Evolutionary conservation across 1,140 invertebrate species (phyloP).

Genomic region (Drosophila sturtevanti): DNA sequence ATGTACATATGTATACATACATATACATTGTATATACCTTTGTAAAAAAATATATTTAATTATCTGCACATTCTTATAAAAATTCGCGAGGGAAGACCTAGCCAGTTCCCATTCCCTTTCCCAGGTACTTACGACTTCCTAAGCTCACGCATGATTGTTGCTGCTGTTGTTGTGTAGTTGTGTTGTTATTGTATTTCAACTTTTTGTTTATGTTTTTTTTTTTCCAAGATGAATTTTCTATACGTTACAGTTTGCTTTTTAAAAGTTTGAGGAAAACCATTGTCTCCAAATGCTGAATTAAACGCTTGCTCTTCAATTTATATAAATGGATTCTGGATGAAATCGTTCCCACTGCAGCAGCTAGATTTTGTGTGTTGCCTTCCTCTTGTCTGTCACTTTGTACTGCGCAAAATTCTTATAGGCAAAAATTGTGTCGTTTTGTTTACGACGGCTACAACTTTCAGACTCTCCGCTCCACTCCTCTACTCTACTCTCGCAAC

Average conservation of each 20-base stretch:
- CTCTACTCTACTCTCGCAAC: not conserved
- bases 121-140: conserved; percentile 56
- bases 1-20: too few species aligned
- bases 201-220: conserved; percentile 7
- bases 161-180: conserved; percentile 16
- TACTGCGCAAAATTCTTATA: conserved; percentile 67
- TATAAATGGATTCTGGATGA: not conserved
- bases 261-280: conserved; percentile 53
- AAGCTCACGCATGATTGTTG: conserved; percentile 56
- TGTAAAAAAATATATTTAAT: conserved; percentile 22
- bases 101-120: not conserved
- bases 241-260: conserved; percentile 64
- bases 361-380: conserved; percentile 31
- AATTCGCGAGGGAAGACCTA: not conserved
- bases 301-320: not conserved
- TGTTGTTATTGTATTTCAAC: not conserved
- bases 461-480: conserved; percentile 18
- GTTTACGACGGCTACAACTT: conserved; percentile 8
- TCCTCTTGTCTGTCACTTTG: conserved; percentile 46
- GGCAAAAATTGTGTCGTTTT: conserved; percentile 45
- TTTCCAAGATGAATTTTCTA: conserved; percentile 19
- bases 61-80: conserved; percentile 2
- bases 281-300: not conserved
- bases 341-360: conserved; percentile 13
- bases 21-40: too few species aligned